Base-by-base conservation (phyloP, 2,113 vertebrate genomes). In the Catagonus wagneri region DNA sequence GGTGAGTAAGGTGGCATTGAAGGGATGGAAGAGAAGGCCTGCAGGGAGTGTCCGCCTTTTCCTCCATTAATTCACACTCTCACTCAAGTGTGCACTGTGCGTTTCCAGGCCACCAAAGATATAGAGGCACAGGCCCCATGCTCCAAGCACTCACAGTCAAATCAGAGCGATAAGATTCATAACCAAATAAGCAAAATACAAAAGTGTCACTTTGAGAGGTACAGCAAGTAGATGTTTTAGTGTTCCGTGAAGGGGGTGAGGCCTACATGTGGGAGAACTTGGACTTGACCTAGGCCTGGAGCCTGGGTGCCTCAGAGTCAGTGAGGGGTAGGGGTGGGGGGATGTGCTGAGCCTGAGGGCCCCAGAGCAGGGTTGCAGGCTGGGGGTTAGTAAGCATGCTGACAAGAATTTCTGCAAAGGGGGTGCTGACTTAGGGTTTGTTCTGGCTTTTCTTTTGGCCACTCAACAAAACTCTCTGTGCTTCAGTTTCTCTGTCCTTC, bases 121-220 rank as follows among this genome's bases (percentile, higher is more conserved):
- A 6, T 25, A 7, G 61, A 44, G 15, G 80, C 56, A 11, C 54
- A 3, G 11, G 25, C 68, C 52, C 27, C 2, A 0, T 0, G 8
- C 34, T 44, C 80, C 23, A 32, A 71, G 79, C 61, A 83, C 7
- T 44, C 39, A 14, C 13, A 34, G 32, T 14, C 76, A 72, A 87
- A 83, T 44, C 44, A 44, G 44, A 44, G 8, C 8, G 44, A 8
- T 44, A 44, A 44, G 44, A 44, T 44, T 44, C 44, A 44, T 44
- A 44, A 44, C 44, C 44, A 44, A 44, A 44, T 12, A 74, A 19
- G 36, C 58, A 79, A 52, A 76, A 58, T 36, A 20, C 10, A 36
- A 9, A 89, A 76, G 36, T 3, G 19, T 76, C 75, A 22, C 36
- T 34, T 15, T 22, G 39, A 66, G 74, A 92, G 32, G 63, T 10